Percentiles rank a stretch among this genome's conserved stretches.
Conservation (phyloP, 2,888 invertebrate genomes). For the Cryptocephalus primarius region DNA sequence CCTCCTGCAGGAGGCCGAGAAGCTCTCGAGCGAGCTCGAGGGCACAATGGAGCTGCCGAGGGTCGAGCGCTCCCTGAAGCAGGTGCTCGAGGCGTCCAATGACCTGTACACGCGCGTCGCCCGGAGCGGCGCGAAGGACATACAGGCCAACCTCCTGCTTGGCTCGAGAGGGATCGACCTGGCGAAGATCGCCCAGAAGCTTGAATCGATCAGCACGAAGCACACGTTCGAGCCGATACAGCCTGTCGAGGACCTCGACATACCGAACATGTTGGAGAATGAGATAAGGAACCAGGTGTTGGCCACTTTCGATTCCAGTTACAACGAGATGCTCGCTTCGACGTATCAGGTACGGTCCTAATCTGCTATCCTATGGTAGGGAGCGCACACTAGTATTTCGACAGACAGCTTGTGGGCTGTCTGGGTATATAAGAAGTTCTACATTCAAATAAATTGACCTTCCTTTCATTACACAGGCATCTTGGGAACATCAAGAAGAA, state of each 20-base stretch:
- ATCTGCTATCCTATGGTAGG: no score
- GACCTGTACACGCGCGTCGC: constrained; percentile 81
- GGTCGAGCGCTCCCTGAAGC: constrained; percentile 81
- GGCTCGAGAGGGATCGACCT: constrained; percentile 89
- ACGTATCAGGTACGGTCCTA: neutral
- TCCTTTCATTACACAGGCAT: constrained; percentile 23
- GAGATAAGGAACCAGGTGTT: constrained; percentile 90
- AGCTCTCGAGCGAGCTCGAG: constrained; percentile 80
- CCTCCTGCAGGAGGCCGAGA: constrained; percentile 83
- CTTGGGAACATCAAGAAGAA: constrained; percentile 70
- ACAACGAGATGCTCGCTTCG: constrained; percentile 52
- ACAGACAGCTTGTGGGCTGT: no score
- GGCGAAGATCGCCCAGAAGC: constrained; percentile 83
- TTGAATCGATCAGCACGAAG: constrained; percentile 78
- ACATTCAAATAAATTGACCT: no score
- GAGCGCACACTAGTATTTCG: no score
- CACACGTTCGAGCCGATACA: constrained; percentile 82
- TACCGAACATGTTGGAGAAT: constrained; percentile 81
- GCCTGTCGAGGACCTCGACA: constrained; percentile 83
- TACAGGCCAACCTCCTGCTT: constrained; percentile 83
- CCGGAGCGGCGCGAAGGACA: constrained; percentile 76
- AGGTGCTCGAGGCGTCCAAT: constrained; percentile 84
- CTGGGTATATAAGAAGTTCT: no score
- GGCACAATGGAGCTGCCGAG: constrained; percentile 72
- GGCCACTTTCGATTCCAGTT: constrained; percentile 81